A percentile compares a stretch with the other conserved stretches of the same genome.
These are phyloP conservation scores for Iphiclides podalirius DNA, from an alignment of 2,888 invertebrate genomes.

Conservation along the genomic window DNA sequence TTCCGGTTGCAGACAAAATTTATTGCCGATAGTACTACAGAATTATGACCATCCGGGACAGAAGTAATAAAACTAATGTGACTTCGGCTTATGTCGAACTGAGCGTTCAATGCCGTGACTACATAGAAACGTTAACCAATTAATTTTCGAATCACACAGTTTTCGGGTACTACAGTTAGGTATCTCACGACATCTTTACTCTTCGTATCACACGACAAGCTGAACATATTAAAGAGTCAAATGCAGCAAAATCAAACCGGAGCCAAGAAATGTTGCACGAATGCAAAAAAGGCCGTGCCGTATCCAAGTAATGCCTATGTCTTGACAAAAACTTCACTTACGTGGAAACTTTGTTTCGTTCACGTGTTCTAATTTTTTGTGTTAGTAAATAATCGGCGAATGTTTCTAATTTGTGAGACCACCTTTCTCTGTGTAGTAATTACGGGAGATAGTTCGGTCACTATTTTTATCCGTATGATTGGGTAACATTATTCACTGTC, in stretches of 20 bases:
- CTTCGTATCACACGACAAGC: background rate
- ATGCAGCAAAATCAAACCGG: background rate
- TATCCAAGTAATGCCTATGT: no score
- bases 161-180: conserved; percentile 28
- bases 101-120: conserved; percentile 32
- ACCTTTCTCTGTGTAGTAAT: conserved; percentile 65
- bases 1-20: background rate
- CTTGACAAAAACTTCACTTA: no score
- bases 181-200: conserved; percentile 27
- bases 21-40: no score
- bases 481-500: conserved; percentile 47
- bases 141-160: conserved; percentile 35
- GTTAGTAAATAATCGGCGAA: background rate
- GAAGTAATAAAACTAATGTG: no score
- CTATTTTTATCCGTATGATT: conserved; percentile 23
- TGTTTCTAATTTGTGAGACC: conserved; percentile 27
- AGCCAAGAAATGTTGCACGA: no score
- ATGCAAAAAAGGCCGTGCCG: conserved; percentile 25
- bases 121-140: conserved; percentile 50
- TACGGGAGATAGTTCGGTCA: conserved; percentile 35
- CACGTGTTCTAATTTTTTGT: no score
- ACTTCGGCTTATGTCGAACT: no score
- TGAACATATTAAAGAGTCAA: background rate
- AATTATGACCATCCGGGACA: no score
- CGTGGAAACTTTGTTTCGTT: no score